These are phyloP conservation scores for Hiodon tergisus DNA, from an alignment of 2,113 vertebrate genomes.

Conservation along the genomic window DNA sequence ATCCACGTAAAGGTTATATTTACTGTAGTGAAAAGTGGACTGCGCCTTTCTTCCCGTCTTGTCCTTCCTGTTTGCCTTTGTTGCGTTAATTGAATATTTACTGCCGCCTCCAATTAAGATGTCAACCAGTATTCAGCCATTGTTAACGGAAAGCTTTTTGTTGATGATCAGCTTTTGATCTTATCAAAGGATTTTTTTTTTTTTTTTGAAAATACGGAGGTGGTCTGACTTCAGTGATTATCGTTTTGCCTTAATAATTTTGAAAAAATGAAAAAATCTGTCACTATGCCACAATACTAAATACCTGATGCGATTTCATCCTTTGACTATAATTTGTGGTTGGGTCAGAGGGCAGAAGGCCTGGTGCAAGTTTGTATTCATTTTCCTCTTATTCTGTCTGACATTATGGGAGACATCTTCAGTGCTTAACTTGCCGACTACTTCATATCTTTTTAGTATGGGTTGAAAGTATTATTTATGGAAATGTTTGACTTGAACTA, in stretches of 20 bases:
- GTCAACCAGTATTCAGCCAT: slow-evolving; percentile 14
- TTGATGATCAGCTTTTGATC: slow-evolving; percentile 14
- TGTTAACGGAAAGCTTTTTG: slow-evolving; percentile 16
- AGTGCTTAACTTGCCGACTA: no score
- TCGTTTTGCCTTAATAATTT: slow-evolving; percentile 2
- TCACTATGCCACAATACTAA: no score
- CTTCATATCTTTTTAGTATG: no score
- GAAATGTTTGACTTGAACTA: no score
- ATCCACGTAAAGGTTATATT: neutral
- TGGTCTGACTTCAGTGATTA: neutral
- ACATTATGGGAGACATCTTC: no score
- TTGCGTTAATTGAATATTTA: slow-evolving; percentile 9
- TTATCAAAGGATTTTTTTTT: slow-evolving; percentile 2
- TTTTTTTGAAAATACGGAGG: slow-evolving; percentile 4
- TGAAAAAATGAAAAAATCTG: neutral
- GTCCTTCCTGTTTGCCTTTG: neutral
- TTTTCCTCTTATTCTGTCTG: no score
- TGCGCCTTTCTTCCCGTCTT: neutral
- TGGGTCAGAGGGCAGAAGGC: no score
- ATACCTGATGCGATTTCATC: no score
- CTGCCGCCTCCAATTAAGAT: slow-evolving; percentile 13
- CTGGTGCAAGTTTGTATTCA: no score
- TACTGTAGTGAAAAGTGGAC: neutral
- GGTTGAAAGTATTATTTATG: no score
- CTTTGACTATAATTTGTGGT: no score